phyloP scores from a whole-genome alignment of 2,797 vertebrate species.

The Sandelia bainsii region DNA sequence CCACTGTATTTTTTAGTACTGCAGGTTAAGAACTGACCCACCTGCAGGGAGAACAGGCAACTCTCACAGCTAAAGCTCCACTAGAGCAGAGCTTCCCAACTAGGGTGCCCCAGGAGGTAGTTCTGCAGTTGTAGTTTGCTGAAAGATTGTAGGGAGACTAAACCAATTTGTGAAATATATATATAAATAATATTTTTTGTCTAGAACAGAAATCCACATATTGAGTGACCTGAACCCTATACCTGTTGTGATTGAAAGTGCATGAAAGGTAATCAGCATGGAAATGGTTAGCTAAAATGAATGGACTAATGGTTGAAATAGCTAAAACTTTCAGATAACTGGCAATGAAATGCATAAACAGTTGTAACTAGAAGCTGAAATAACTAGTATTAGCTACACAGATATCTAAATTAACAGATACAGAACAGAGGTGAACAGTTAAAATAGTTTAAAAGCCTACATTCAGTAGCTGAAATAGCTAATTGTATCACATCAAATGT shows the following conservation, averaged over 20 bases:
- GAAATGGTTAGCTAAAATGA: too few relatives aligned
- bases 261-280: too few relatives aligned
- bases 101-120: not conserved
- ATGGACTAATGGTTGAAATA: not conserved
- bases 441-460: too few relatives aligned
- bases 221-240: not conserved
- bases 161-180: not conserved
- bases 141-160: not conserved
- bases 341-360: too few relatives aligned
- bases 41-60: not conserved
- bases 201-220: not conserved
- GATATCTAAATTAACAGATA: too few relatives aligned
- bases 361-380: too few relatives aligned
- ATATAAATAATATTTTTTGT: not conserved
- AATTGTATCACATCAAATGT: too few relatives aligned
- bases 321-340: not conserved
- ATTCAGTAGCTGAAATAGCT: too few relatives aligned
- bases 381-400: too few relatives aligned
- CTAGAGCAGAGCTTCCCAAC: not conserved
- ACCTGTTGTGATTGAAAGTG: not conserved
- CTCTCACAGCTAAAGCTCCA: constrained; percentile 6
- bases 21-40: not conserved
- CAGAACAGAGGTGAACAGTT: too few relatives aligned
- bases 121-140: not conserved
- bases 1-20: not conserved